Conservation (phyloP, 1,140 invertebrate species). For the Glomeris maerens region DNA sequence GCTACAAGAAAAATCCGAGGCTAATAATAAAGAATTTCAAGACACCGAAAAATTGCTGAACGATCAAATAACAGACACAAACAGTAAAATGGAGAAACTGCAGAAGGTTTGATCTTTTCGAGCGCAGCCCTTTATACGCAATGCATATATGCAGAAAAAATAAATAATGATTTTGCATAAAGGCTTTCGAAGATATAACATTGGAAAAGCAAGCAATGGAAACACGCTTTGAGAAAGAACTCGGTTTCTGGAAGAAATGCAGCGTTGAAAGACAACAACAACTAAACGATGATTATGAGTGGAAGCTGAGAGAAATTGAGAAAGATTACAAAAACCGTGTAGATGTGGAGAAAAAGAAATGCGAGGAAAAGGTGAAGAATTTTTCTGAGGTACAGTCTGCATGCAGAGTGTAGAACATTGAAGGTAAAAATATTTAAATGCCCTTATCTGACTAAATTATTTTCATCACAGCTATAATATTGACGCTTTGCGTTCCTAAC, state of each 20-base stretch:
- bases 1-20: too few species aligned
- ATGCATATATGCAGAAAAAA: too few species aligned
- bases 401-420: not conserved
- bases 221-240: slow-evolving; percentile 44
- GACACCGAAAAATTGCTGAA: too few species aligned
- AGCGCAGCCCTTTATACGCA: too few species aligned
- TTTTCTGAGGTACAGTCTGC: slow-evolving; percentile 7
- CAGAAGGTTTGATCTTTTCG: too few species aligned
- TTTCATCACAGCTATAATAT: not conserved
- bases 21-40: too few species aligned
- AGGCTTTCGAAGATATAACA: too few species aligned
- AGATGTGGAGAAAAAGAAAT: slow-evolving; percentile 36
- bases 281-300: slow-evolving; percentile 50
- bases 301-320: slow-evolving; percentile 49
- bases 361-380: slow-evolving; percentile 31
- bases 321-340: slow-evolving; percentile 43
- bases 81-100: too few species aligned
- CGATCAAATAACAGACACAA: too few species aligned
- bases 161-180: too few species aligned
- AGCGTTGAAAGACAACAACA: slow-evolving; percentile 43
- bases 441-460: not conserved
- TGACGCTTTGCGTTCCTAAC: not conserved
- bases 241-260: slow-evolving; percentile 41
- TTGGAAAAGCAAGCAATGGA: slow-evolving; percentile 41
- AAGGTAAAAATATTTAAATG: not conserved